phyloP scores from a whole-genome alignment of 2,888 invertebrate species.

The Orthosia gracilis region DNA sequence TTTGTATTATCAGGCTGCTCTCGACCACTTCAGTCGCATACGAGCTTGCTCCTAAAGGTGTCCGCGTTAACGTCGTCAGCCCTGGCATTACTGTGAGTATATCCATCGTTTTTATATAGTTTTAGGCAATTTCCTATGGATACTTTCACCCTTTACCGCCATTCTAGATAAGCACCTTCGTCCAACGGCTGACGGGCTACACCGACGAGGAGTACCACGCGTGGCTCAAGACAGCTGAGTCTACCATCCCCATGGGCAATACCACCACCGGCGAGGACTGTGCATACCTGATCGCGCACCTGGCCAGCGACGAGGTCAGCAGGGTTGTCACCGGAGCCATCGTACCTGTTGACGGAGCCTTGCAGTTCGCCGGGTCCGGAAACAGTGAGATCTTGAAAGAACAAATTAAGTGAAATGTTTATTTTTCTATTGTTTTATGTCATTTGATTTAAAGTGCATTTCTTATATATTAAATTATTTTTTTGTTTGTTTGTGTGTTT shows the following conservation, averaged over 20 bases:
- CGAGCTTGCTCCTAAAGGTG: conserved; percentile 91
- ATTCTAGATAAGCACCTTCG: conserved; percentile 23
- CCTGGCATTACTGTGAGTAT: conserved; percentile 93
- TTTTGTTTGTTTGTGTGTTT: no score
- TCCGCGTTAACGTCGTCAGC: conserved; percentile 94
- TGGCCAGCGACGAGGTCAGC: conserved; percentile 92
- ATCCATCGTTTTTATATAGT: neutral
- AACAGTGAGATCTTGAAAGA: conserved; percentile 14
- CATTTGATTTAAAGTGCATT: neutral
- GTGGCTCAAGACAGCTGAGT: conserved; percentile 59
- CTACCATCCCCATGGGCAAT: conserved; percentile 62
- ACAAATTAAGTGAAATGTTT: conserved; percentile 5
- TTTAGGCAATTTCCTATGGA: neutral
- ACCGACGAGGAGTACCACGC: conserved; percentile 85
- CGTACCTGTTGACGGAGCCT: conserved; percentile 91
- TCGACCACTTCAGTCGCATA: conserved; percentile 88
- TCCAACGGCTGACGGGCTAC: conserved; percentile 88
- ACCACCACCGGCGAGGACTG: conserved; percentile 92
- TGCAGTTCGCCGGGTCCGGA: conserved; percentile 58
- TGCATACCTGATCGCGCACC: conserved; percentile 95
- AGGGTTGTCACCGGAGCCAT: conserved; percentile 89
- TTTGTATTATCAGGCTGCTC: conserved; percentile 68
- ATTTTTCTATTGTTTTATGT: neutral
- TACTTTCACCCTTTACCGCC: neutral
- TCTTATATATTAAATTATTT: no score